phyloP scores from a whole-genome alignment of 2,888 invertebrate genomes.

The Metallyticus violacea region DNA sequence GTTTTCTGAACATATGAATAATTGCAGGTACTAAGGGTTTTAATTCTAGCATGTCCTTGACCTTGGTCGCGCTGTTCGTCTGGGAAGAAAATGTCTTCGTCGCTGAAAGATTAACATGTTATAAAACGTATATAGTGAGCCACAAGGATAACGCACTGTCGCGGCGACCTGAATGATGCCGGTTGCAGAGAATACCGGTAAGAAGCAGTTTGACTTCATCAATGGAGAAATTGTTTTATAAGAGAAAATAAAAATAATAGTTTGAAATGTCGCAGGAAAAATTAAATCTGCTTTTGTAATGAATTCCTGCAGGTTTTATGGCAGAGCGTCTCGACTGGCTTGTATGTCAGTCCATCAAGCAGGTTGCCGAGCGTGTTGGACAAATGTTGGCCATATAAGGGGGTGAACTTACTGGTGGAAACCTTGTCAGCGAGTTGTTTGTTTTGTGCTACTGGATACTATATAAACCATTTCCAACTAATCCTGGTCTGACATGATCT shows the following conservation, averaged over 20 bases:
- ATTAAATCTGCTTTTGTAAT: background rate
- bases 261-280: background rate
- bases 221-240: background rate
- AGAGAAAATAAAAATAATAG: background rate
- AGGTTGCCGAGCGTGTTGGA: background rate
- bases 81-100: background rate
- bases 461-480: background rate
- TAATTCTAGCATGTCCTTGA: too few species aligned
- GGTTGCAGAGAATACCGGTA: background rate
- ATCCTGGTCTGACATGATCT: background rate
- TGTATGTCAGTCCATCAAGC: background rate
- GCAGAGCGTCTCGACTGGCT: background rate
- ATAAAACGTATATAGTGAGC: background rate
- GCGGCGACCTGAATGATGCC: background rate
- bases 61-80: background rate
- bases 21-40: too few species aligned
- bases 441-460: background rate
- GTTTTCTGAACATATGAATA: too few species aligned
- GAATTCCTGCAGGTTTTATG: background rate
- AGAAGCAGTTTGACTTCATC: background rate
- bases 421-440: background rate
- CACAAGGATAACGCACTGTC: background rate
- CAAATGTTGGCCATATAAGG: background rate
- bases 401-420: background rate
- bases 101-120: background rate